Evolutionary conservation across 2,888 invertebrate genomes (phyloP), one percentile per base, ranked within the genome.

Genomic region (Plebejus melissa): DNA sequence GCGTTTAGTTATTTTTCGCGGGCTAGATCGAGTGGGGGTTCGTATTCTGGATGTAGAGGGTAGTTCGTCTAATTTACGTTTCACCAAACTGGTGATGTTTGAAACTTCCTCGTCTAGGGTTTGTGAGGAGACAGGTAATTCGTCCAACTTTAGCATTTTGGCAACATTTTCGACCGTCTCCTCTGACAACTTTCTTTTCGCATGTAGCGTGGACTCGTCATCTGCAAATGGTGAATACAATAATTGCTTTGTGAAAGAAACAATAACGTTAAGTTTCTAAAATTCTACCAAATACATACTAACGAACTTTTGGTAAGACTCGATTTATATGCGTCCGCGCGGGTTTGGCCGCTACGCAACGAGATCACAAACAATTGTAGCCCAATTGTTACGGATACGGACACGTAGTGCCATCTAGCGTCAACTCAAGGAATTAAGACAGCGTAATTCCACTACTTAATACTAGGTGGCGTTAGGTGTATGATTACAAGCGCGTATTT

Each of bases 61-160:
- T 70, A 85, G 58, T 76, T 82, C 85, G 9, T 84, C 84, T 9
- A 85, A 32, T 78, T 86, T 87, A 58, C 81, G 82, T 81, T 87
- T 88, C 3, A 84, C 81, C 54, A 84, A 80, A 74, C 80, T 82
- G 0, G 83, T 92, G 75, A 91, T 89, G 77, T 87, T 85, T 0
- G 88, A 88, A 1, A 91, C 90, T 81, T 93, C 91, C 32, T 90
- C 86, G 69, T 93, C 93, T 74, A 93, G 83, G 9, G 82, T 82
- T 80, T 92, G 90, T 1, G 87, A 83, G 32, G 85, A 86, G 0
- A 87, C 83, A 1, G 83, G 79, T 32, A 87, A 86, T 57, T 84
- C 82, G 60, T 85, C 85, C 4, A 93, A 83, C 81, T 93, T 93
- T 77, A 85, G 88, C 58, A 92, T 85, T 79, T 93, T 93, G 1